phyloP scores from a whole-genome alignment of 2,888 invertebrate species.

The Limenitis camilla region DNA sequence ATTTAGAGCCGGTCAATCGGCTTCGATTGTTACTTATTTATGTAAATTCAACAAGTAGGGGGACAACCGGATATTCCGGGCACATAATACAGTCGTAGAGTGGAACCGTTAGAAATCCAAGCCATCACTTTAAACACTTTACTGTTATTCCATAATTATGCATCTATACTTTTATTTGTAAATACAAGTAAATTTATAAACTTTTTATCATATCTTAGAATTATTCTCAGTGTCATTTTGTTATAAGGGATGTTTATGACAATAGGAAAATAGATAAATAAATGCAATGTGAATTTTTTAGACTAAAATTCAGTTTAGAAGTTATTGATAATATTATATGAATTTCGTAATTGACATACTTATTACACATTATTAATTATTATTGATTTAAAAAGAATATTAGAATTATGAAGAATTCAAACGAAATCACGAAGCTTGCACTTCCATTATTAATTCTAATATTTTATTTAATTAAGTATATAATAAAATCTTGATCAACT shows the following conservation, averaged over 20 bases:
- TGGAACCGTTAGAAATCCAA: slow-evolving; percentile 16
- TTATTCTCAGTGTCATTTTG: no score
- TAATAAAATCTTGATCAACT: no score
- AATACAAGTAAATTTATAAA: neutral
- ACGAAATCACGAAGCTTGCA: no score
- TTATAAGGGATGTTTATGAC: slow-evolving; percentile 27
- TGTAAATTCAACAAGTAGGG: slow-evolving; percentile 21
- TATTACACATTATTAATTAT: no score
- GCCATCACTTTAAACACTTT: slow-evolving; percentile 5
- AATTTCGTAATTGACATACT: no score
- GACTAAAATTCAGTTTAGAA: slow-evolving; percentile 6
- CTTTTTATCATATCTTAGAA: neutral
- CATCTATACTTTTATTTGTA: neutral
- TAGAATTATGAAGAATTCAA: no score
- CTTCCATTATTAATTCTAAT: no score
- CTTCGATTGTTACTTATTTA: slow-evolving; percentile 19
- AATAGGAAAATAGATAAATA: slow-evolving; percentile 6
- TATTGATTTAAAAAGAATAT: no score
- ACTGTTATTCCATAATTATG: slow-evolving; percentile 1
- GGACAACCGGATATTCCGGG: slow-evolving; percentile 20
- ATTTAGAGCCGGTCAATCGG: slow-evolving; percentile 18
- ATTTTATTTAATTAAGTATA: no score
- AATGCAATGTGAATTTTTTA: slow-evolving; percentile 8
- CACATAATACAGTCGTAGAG: slow-evolving; percentile 6
- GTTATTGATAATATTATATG: neutral